These are phyloP conservation scores for Patella ulyssiponensis DNA, from an alignment of 2,888 invertebrate species.

Conservation along the genomic window DNA sequence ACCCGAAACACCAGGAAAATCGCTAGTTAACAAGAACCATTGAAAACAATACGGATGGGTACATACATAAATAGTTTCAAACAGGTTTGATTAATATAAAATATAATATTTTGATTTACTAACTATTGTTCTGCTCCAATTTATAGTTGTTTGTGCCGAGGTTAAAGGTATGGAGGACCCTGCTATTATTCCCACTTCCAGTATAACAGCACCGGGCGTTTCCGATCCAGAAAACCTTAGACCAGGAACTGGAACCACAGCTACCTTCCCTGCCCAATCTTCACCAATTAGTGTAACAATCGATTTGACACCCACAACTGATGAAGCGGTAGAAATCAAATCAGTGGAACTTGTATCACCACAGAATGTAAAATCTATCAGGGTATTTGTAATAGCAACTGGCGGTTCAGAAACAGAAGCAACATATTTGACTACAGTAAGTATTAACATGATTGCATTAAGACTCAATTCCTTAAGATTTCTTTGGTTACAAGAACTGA, in stretches of 20 bases:
- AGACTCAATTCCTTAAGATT: too few species aligned
- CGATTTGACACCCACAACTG: not conserved
- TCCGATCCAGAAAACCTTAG: not conserved
- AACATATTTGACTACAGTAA: too few species aligned
- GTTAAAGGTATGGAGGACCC: not conserved
- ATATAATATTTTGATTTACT: too few species aligned
- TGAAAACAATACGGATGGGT: too few species aligned
- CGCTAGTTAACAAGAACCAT: too few species aligned
- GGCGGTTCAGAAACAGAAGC: not conserved
- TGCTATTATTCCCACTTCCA: not conserved
- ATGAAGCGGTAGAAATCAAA: not conserved
- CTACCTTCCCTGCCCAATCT: not conserved
- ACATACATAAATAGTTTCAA: too few species aligned
- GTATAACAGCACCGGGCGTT: not conserved
- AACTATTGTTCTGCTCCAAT: not conserved
- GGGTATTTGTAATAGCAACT: not conserved
- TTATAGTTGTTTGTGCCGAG: not conserved
- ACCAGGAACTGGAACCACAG: not conserved
- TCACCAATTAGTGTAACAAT: not conserved
- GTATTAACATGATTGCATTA: too few species aligned
- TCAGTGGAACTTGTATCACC: not conserved
- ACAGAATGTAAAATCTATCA: not conserved
- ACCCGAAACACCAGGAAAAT: too few species aligned
- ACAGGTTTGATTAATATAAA: too few species aligned
- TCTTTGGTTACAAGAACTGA: not conserved